Conservation (phyloP, 2,888 invertebrate species). For the Apamea epomidion region DNA sequence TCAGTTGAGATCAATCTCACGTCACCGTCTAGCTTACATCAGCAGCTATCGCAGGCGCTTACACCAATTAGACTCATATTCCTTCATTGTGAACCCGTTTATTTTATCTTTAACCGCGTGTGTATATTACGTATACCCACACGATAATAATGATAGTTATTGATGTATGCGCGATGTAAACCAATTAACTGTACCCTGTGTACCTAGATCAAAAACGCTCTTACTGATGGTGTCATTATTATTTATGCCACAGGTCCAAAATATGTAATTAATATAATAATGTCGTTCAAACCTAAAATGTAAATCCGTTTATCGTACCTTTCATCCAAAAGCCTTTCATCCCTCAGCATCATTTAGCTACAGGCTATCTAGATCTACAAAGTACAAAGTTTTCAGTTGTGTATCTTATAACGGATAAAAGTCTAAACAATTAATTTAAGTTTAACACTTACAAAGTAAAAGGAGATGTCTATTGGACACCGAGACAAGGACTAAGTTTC, state of each 20-base stretch:
- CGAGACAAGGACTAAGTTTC: background rate
- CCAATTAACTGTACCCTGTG: no score
- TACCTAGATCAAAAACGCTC: background rate
- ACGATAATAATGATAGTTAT: no score
- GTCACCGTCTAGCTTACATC: no score
- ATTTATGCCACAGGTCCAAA: background rate
- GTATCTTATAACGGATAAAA: background rate
- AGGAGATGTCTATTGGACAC: background rate
- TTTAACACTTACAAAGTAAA: conserved; percentile 2
- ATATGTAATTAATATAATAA: background rate
- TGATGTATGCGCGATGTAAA: no score
- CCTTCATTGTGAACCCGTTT: no score
- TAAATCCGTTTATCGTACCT: background rate
- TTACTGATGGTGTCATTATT: background rate
- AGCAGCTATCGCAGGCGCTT: no score
- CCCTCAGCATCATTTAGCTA: background rate
- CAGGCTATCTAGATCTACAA: background rate
- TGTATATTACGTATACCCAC: no score
- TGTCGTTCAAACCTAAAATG: background rate
- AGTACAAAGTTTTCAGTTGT: background rate
- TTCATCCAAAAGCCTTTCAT: background rate
- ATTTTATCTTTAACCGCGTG: no score
- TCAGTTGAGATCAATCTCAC: no score
- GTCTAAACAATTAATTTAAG: conserved; percentile 10
- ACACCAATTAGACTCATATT: no score